Evolutionary conservation across 2,113 vertebrate genomes (phyloP).

Genomic region (Plectropomus leopardus): DNA sequence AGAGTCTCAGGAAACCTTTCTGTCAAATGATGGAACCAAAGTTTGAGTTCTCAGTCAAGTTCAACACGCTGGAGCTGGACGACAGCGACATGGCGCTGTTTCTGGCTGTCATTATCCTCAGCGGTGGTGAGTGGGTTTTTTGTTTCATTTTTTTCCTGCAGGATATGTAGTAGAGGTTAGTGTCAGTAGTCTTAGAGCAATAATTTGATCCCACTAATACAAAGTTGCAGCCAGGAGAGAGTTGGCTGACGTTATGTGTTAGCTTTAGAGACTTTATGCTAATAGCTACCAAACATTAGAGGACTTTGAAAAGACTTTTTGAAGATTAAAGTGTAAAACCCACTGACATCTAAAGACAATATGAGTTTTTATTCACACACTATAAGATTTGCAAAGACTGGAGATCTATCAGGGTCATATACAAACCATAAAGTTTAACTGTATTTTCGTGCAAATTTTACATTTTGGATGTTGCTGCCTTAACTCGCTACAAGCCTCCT

Average conservation of each 20-base stretch:
- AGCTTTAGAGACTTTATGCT: not conserved
- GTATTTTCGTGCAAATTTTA: no score
- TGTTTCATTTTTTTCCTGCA: not conserved
- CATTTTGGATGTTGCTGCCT: no score
- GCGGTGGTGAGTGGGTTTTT: constrained; percentile 89
- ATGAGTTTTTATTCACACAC: no score
- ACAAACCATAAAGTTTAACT: no score
- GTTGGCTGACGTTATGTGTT: not conserved
- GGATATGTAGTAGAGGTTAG: not conserved
- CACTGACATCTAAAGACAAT: no score
- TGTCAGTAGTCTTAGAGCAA: not conserved
- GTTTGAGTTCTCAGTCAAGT: constrained; percentile 98
- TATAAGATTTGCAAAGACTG: no score
- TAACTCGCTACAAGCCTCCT: no score
- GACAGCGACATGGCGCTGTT: constrained; percentile 99
- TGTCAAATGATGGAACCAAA: constrained; percentile 98
- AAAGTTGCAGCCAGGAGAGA: not conserved
- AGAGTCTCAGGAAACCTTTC: constrained; percentile 97
- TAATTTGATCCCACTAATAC: not conserved
- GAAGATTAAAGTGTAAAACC: no score
- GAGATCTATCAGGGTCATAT: no score
- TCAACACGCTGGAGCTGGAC: constrained; percentile 97
- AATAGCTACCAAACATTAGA: no score
- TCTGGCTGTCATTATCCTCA: constrained; percentile 98
- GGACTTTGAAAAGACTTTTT: no score